phyloP scores from a whole-genome alignment of 1,140 invertebrate genomes.

The Paracyclopina nana region DNA sequence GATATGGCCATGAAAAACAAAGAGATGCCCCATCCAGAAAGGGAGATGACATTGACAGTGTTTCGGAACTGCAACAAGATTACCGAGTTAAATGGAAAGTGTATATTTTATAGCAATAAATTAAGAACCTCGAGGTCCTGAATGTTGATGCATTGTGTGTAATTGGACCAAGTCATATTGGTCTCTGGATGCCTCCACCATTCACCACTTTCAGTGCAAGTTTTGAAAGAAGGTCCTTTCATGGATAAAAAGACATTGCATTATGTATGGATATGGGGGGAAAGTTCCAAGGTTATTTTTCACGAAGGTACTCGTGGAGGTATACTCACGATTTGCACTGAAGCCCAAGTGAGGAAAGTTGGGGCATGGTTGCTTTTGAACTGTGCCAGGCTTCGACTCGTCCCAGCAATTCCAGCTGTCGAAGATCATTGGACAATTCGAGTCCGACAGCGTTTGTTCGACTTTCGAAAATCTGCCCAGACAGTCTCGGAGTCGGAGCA shows the following conservation, averaged over 20 bases:
- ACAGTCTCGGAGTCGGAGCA: too few relatives aligned
- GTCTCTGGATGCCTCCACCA: slow-evolving; percentile 11
- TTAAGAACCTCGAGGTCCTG: not conserved
- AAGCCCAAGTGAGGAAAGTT: not conserved
- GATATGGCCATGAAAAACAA: not conserved
- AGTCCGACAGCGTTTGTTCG: too few relatives aligned
- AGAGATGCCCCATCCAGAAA: not conserved
- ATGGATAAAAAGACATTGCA: not conserved
- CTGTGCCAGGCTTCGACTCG: not conserved
- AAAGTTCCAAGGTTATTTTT: not conserved
- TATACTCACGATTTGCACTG: not conserved
- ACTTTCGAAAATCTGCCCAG: too few relatives aligned
- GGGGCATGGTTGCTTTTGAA: not conserved
- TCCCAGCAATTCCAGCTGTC: slow-evolving; percentile 2
- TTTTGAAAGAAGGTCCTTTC: not conserved
- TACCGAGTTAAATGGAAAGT: not conserved
- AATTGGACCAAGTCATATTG: slow-evolving; percentile 11
- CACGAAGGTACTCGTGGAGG: too few relatives aligned
- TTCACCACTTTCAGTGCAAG: not conserved
- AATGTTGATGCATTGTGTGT: slow-evolving; percentile 5
- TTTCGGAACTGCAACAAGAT: not conserved
- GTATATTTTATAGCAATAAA: not conserved
- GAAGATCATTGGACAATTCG: not conserved
- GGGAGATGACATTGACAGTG: not conserved
- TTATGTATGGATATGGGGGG: not conserved